Base-by-base conservation (phyloP, 2,113 vertebrate species). In the Paradoxurus hermaphroditus region DNA sequence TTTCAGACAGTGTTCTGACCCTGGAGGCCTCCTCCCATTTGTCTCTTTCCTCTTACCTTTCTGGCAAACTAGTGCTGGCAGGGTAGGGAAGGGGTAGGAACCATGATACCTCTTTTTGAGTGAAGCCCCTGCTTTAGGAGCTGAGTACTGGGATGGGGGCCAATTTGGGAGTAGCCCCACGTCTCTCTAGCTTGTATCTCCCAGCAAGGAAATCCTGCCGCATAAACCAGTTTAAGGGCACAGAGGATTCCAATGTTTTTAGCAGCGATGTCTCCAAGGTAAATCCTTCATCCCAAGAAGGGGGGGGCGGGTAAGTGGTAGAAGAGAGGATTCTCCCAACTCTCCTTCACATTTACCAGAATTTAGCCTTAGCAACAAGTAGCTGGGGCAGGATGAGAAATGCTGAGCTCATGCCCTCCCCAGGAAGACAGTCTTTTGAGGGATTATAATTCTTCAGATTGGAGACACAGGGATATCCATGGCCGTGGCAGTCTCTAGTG, bases 1-100 rank as follows among this genome's bases (percentile, higher is more conserved):
- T 94, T 59, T 82, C 49, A 34, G 62, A 70, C 88, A n/a, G 70
- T 92, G 18, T 86, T 96, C 18, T 39, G 31, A 73, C 44, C 11
- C 41, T 44, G 44, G 5, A 91, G 75, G 39, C 11, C 27, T 67
- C 75, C 39, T 67, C 39, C 59, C 56, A 44, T 19, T 27, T 49
- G 13, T 86, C 70, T 86, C 62, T 84, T 94, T 90, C 63, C n/a
- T 56, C 41, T 36, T 39, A 25, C 34, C 25, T 73, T 73, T 81
- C 39, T 81, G 41, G n/a, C 21, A 63, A 88, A 78, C 68, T 49
- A 44, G 27, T 62, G 4, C 8, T 77, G 70, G 25, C n/a, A 59
- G 7, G 4, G 14, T 46, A 18, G 27, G 41, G 41, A 31, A 46
- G 13, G 18, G 16, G 21, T 27, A 12, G 41, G 70, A 41, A 78